Base-by-base conservation (phyloP, 2,113 vertebrate genomes). In the Procavia capensis region DNA sequence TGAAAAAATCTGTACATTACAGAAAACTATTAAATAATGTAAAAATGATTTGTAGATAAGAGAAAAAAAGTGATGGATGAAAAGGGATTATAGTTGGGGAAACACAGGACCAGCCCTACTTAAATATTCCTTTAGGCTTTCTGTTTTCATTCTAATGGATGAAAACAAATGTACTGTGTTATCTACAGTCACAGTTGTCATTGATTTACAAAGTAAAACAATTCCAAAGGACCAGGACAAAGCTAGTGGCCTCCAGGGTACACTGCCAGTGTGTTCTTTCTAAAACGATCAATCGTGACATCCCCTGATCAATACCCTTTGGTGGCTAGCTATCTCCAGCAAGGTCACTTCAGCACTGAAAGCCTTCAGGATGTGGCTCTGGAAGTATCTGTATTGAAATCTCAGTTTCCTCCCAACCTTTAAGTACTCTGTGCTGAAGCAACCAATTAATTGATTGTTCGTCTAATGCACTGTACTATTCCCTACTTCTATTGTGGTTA, bases 81-180 rank as follows among this genome's bases (percentile, higher is more conserved):
- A 79, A 93, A 88, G 27, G 41, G n/a, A 82, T 19, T 50, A 10
- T 50, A 31, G 3, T 39, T 78, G 66, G 57, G 34, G 64, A 91
- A 63, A 86, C 34, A 68, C 9, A 63, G 39, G 57, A 20, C 20
- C 57, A 80, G 29, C 22, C 8, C 4, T n/a, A 57, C 27, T 87
- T 75, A 80, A 70, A 39, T 64, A 31, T 24, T 68, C 27, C 17
- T 72, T 50, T 43, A 47, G 70, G 27, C 13, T 91, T 25, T 64
- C 81, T 80, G 45, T 81, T 94, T 92, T 79, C 36, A 85, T 96
- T 88, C 19, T 85, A 80, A 39, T 3, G 3, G 10, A 14, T 86
- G 63, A 66, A 83, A 94, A 80, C 34, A 81, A 83, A 43, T 70
- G 27, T 20, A 89, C 9, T 29, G 14, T 68, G 20, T 24, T 86